Evolutionary conservation across 2,888 invertebrate species (phyloP).

Genomic region (Dysmachus trigonus): DNA sequence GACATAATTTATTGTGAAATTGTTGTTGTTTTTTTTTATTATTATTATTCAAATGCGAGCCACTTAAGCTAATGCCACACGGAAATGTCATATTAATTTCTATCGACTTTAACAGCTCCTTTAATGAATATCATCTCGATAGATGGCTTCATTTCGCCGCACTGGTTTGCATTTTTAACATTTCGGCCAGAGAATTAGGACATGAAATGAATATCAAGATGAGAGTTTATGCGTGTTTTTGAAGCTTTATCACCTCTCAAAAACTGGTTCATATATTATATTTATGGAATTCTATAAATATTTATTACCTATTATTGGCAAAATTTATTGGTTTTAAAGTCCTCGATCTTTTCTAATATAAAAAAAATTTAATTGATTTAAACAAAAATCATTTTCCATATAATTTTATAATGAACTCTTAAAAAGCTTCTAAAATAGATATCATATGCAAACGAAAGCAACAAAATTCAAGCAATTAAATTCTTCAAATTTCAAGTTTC

Average conservation of each 20-base stretch:
- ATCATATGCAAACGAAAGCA: not conserved
- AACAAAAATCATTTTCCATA: not conserved
- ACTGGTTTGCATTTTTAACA: not conserved
- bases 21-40: not conserved
- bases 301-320: not conserved
- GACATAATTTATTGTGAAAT: not conserved
- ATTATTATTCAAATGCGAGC: slow-evolving; percentile 18
- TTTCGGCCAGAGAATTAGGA: not conserved
- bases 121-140: not conserved
- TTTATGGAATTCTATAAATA: not conserved
- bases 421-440: not conserved
- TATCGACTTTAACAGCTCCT: not conserved
- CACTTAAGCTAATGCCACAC: not conserved
- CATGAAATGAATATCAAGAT: not conserved
- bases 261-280: not conserved
- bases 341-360: not conserved
- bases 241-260: not conserved
- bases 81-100: not conserved
- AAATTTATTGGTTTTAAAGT: not conserved
- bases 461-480: not conserved
- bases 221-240: not conserved
- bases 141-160: not conserved
- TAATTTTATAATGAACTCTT: not conserved
- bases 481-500: not conserved
- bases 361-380: not conserved